Percentiles rank a stretch among this genome's conserved stretches.
These are phyloP conservation scores for Reticulitermes lucifugus DNA, from an alignment of 2,888 invertebrate species.

Conservation along the genomic window DNA sequence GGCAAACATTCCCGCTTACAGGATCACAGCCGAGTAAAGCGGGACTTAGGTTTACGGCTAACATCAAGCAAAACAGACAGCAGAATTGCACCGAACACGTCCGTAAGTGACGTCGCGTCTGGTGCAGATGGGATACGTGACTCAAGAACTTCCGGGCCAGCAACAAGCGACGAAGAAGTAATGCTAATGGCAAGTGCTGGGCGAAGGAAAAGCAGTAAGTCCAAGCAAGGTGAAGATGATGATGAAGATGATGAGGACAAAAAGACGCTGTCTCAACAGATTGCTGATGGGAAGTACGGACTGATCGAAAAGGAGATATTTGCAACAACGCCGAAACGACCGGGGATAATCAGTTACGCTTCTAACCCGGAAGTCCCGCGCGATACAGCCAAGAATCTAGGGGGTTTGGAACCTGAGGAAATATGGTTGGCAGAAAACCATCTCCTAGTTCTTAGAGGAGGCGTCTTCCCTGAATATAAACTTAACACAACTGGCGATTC, in stretches of 20 bases:
- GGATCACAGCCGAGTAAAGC: not conserved
- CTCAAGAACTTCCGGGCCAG: not conserved
- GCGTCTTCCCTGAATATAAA: slow-evolving; percentile 70
- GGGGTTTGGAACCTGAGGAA: slow-evolving; percentile 85
- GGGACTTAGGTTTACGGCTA: not conserved
- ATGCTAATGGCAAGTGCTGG: slow-evolving; percentile 78
- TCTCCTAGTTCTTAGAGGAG: slow-evolving; percentile 84
- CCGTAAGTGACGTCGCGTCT: not conserved
- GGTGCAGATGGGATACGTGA: not conserved
- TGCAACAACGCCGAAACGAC: slow-evolving; percentile 75
- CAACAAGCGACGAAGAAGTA: slow-evolving; percentile 64
- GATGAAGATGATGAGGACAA: slow-evolving; percentile 75
- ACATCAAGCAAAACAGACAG: not conserved
- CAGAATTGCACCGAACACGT: not conserved
- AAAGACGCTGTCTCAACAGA: slow-evolving; percentile 90
- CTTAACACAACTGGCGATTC: slow-evolving; percentile 59
- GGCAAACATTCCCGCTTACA: slow-evolving; percentile 8
- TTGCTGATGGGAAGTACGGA: slow-evolving; percentile 91
- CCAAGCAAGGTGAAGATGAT: slow-evolving; percentile 31
- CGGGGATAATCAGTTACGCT: slow-evolving; percentile 85
- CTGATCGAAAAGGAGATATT: slow-evolving; percentile 89
- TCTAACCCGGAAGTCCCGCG: slow-evolving; percentile 83
- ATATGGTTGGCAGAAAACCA: slow-evolving; percentile 94
- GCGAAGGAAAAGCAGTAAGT: slow-evolving; percentile 66
- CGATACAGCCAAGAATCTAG: slow-evolving; percentile 83